phyloP scores from a whole-genome alignment of 1,140 invertebrate genomes.

The Drosophila insularis region DNA sequence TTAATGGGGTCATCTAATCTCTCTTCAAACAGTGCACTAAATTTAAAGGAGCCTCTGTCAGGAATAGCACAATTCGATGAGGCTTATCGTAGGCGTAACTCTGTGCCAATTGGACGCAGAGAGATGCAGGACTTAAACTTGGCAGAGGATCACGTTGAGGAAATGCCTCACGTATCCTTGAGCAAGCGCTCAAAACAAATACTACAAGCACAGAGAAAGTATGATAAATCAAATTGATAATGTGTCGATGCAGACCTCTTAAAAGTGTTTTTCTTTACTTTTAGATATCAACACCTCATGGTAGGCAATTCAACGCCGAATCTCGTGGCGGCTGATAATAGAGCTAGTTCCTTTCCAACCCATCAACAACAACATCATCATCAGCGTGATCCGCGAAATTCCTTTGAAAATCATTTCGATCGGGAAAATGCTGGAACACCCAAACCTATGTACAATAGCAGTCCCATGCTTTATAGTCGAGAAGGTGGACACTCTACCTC shows the following conservation, averaged over 20 bases:
- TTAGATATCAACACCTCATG: conserved; percentile 33
- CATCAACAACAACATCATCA: not conserved
- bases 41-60: conserved; percentile 13
- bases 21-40: conserved; percentile 24
- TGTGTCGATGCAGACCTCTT: not conserved
- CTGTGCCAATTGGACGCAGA: conserved; percentile 14
- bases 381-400: conserved; percentile 8
- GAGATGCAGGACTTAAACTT: conserved; percentile 12
- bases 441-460: conserved; percentile 60
- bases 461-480: conserved; percentile 32
- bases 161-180: conserved; percentile 9
- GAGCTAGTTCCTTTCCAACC: not conserved
- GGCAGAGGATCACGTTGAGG: conserved; percentile 11
- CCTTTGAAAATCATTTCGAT: conserved; percentile 45
- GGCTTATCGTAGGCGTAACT: conserved; percentile 19
- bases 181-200: conserved; percentile 34
- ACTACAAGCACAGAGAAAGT: not conserved
- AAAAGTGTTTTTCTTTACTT: not conserved
- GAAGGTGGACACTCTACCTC: not conserved
- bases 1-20: not conserved
- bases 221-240: not conserved
- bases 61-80: conserved; percentile 20
- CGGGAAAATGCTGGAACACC: conserved; percentile 21
- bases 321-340: not conserved
- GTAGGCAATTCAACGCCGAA: conserved; percentile 32